Evolutionary conservation across 2,113 vertebrate genomes (phyloP), one percentile per base, ranked within the genome.

Genomic region (Todiramphus saurophagus): DNA sequence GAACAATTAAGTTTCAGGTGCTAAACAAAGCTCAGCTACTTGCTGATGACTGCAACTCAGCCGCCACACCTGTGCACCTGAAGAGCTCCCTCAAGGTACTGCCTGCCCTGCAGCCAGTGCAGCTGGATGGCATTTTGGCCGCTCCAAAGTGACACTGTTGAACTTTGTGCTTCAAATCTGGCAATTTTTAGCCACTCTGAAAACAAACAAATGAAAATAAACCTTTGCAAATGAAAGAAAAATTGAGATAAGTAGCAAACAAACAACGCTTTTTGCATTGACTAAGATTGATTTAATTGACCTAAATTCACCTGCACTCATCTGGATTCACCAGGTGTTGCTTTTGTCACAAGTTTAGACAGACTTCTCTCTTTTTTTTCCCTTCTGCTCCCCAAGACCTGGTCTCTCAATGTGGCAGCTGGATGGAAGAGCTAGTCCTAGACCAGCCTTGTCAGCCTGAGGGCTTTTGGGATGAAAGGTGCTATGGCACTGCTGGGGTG

Each of bases 341-440:
- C 25, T 51, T 16, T 6, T 6, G 10, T 16, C 16, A 2, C 15
- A 1, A 0, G 7, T 6, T 33, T 18, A 37, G 27, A 7, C 1
- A 4, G 50, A 59, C 11, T n/a, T 10, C 3, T 7, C 2, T 46
- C 7, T 4, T 11, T 15, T 15, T 43, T 19, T 13, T 7, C 23
- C 3, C 46, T 27, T 8, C 41, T 12, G 35, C 33, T 28, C 7
- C 4, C 46, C 10, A 19, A 46, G 19, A 46, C 2, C 13, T 15
- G 59, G 35, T 11, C 7, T 28, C 10, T 55, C 68, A 5, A 33
- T 0, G 64, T 1, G 8, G 53, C 44, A 3, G 16, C 13, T 15
- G 37, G 7, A 4, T 2, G 4, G 41, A 14, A 30, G 9, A 14
- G 3, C 9, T 0, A 1, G 2, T 27, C 21, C 44, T 0, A 8